A percentile compares a stretch with the other conserved stretches of the same genome.
phyloP scores from a whole-genome alignment of 1,140 invertebrate genomes.

The Dreissena rostriformis region DNA sequence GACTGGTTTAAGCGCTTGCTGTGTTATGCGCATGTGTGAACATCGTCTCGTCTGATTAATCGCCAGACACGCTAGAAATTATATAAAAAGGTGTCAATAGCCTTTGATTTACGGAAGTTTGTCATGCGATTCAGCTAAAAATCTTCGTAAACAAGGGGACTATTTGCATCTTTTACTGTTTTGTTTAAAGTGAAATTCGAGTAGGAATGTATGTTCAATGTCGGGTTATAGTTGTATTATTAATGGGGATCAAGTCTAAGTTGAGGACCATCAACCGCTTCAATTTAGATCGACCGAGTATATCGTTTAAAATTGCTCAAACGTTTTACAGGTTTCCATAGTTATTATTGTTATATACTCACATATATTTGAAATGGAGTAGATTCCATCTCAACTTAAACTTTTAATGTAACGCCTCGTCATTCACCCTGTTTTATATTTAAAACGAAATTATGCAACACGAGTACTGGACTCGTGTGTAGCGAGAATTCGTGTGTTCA shows the following conservation, averaged over 20 bases:
- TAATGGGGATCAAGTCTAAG: not conserved
- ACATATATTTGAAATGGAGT: not conserved
- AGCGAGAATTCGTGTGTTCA: conserved; percentile 2
- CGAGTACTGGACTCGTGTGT: no score
- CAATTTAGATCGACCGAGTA: not conserved
- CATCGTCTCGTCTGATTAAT: not conserved
- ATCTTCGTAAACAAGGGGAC: conserved; percentile 15
- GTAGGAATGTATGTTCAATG: not conserved
- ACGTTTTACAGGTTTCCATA: no score
- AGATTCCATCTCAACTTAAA: not conserved
- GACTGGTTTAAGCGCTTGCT: not conserved
- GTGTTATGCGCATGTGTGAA: not conserved
- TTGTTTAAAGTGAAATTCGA: not conserved
- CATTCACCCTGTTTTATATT: not conserved
- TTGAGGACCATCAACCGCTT: not conserved
- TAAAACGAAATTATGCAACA: no score
- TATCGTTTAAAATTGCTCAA: no score
- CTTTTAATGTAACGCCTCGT: not conserved
- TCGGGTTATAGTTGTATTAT: not conserved
- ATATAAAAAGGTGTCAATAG: conserved; percentile 34
- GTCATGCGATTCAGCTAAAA: not conserved
- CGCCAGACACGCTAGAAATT: conserved; percentile 20
- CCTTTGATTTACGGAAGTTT: not conserved
- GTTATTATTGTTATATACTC: no score
- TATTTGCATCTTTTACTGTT: not conserved